Evolutionary conservation across 2,113 vertebrate genomes (phyloP).

Genomic region (Nestor notabilis): DNA sequence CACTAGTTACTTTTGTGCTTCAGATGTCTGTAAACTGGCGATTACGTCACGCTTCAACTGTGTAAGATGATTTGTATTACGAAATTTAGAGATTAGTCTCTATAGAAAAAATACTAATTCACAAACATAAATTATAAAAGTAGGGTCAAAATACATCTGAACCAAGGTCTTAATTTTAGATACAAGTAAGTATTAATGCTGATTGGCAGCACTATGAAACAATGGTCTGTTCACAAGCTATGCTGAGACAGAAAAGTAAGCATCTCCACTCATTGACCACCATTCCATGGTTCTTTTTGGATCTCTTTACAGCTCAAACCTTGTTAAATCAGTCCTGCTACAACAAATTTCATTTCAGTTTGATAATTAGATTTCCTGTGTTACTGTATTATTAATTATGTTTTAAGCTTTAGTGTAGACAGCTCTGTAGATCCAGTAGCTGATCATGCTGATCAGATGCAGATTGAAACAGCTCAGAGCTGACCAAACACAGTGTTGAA

Average conservation of each 20-base stretch:
- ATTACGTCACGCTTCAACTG: not conserved
- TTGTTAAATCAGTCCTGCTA: not conserved
- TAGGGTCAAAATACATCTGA: not conserved
- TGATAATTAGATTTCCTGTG: not conserved
- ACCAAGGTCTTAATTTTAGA: not conserved
- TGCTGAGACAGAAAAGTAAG: not conserved
- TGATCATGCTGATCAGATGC: not conserved
- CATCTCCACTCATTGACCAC: not conserved
- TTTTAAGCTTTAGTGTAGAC: not conserved
- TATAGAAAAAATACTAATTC: not conserved
- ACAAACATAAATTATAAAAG: not conserved
- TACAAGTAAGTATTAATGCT: not conserved
- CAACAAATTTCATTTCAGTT: not conserved
- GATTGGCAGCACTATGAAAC: not conserved
- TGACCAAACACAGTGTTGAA: not conserved
- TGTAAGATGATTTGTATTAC: not conserved
- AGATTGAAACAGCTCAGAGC: not conserved
- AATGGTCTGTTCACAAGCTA: not conserved
- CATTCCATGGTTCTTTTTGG: not conserved
- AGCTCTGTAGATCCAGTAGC: not conserved
- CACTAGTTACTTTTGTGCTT: not conserved
- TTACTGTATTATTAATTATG: not conserved
- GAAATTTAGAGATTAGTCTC: not conserved
- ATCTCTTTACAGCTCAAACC: not conserved
- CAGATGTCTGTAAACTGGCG: not conserved